Evolutionary conservation across 2,113 vertebrate genomes (phyloP), one percentile per base, ranked within the genome.

Genomic region (Proterorhinus semilunaris): DNA sequence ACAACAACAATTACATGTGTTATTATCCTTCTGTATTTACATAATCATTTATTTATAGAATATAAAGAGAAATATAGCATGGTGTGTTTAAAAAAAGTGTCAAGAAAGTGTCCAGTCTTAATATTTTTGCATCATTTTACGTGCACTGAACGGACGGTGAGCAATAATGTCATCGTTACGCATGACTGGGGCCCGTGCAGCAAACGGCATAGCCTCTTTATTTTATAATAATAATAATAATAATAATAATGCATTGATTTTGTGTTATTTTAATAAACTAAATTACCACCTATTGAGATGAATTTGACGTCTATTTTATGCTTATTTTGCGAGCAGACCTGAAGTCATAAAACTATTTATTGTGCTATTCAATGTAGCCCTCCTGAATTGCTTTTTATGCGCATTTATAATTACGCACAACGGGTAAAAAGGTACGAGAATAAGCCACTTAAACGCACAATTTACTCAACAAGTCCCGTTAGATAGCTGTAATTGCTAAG

Each of bases 401-500:
- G 69, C 75, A 82, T 67, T 73, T 74, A 82, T 74, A 87, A 89
- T 88, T 84, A 80, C 80, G 77, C 70, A 80, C 72, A 90, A 78
- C 82, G 69, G 76, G 52, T 61, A 61, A 61, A 72, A 85, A 87
- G 83, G 83, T 85, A 81, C 65, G 78, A 87, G 82, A 90, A 86
- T 86, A 90, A 91, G 81, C 86, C 87, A 87, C 89, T 91, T 87
- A 89, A 89, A 89, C 86, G 82, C 79, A 86, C 89, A 87, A 87
- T 91, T 91, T 91, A 86, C 83, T 83, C 88, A 87, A 89, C 87
- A 86, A 89, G 90, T 90, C 86, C 79, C 51, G 78, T 73, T 61
- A 88, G 88, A 92, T 91, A 91, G 71, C 80, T 90, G 82, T 91
- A 90, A 92, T 91, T 91, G 88, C 89, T 82, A 82, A 83, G 87